A percentile compares a stretch with the other conserved stretches of the same genome.
These are phyloP conservation scores for Romanogobio albipinnatus DNA, from an alignment of 2,113 vertebrate species.

Conservation along the genomic window DNA sequence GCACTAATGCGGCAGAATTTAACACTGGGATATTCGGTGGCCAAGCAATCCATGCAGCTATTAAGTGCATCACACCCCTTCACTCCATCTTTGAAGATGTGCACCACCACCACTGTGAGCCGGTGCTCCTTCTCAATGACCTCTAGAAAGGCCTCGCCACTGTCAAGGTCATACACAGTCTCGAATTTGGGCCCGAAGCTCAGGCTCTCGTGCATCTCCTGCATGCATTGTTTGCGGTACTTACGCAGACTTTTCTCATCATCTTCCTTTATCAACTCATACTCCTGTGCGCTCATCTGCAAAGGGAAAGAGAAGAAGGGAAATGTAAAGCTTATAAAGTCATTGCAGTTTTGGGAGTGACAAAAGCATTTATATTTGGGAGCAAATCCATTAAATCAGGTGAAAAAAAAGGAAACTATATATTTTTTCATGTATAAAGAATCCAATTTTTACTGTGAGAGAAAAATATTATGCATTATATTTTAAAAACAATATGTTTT, in stretches of 20 bases:
- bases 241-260: conserved; percentile 89
- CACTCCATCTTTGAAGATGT: conserved; percentile 86
- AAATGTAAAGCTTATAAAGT: background rate
- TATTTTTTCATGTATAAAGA: too few species aligned
- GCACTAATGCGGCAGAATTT: conserved; percentile 96
- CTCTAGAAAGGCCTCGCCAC: conserved; percentile 90
- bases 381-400: background rate
- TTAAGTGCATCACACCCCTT: conserved; percentile 90
- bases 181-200: conserved; percentile 93
- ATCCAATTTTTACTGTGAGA: too few species aligned
- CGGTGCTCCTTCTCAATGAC: conserved; percentile 91
- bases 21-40: conserved; percentile 83
- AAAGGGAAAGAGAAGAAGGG: background rate
- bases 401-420: too few species aligned
- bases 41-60: conserved; percentile 86
- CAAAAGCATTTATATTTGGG: background rate
- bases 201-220: conserved; percentile 93
- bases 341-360: background rate
- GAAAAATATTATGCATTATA: too few species aligned
- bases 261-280: conserved; percentile 89
- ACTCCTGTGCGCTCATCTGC: conserved; percentile 96
- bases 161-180: conserved; percentile 85
- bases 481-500: too few species aligned
- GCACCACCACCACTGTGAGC: conserved; percentile 87
- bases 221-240: conserved; percentile 93